These are phyloP conservation scores for Nasonia oneida DNA, from an alignment of 2,888 invertebrate species.

Conservation along the genomic window DNA sequence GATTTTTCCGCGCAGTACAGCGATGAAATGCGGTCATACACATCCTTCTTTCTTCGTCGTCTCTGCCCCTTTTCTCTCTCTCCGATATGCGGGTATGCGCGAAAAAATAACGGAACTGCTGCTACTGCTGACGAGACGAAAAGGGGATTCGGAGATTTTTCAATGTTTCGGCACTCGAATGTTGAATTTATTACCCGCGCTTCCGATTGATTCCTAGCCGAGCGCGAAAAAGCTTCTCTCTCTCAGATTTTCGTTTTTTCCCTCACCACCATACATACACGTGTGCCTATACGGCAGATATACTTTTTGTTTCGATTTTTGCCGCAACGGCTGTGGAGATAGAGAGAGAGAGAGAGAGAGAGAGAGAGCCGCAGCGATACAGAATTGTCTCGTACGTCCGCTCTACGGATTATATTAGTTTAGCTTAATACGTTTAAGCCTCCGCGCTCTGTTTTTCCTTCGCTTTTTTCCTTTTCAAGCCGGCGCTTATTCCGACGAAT, in stretches of 20 bases:
- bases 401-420: background rate
- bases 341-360: no score
- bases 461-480: background rate
- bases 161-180: conserved; percentile 17
- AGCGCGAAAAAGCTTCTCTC: background rate
- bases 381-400: background rate
- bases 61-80: background rate
- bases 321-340: background rate
- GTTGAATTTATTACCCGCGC: conserved; percentile 7
- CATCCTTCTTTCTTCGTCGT: background rate
- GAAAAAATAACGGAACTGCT: background rate
- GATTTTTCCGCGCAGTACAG: conserved; percentile 12
- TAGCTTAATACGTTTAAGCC: conserved; percentile 10
- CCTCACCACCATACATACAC: no score
- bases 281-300: no score
- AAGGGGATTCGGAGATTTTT: conserved; percentile 46
- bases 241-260: no score
- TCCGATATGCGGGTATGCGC: background rate
- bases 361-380: background rate
- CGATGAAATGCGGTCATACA: conserved; percentile 39
- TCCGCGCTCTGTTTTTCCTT: background rate
- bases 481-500: background rate
- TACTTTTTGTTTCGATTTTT: background rate
- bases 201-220: conserved; percentile 28
- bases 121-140: conserved; percentile 49